Base-by-base conservation (phyloP, 2,113 vertebrate genomes). In the Sterrhoptilus dennistouni region DNA sequence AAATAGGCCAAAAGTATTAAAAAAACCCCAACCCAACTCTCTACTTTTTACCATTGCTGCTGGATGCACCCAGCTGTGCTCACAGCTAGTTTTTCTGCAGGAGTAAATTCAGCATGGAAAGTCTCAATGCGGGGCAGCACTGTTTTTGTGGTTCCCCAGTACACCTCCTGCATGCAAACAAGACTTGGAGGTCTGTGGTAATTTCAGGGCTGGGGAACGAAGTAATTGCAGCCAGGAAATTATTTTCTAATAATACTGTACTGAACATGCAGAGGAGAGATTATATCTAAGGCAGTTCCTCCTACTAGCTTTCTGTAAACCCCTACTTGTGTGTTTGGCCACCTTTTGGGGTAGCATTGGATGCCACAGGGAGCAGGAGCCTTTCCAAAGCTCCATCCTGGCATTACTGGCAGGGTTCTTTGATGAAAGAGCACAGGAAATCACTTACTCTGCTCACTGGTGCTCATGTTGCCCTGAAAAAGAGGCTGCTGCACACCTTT, bases 11-110 rank as follows among this genome's bases (percentile, higher is more conserved):
- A 91, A 82, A 19, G 1, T 15, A 23, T 23, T 81, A 10, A 44
- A 52, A 56, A 47, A 24, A 1, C n/a, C n/a, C n/a, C n/a, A 0
- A 0, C 16, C 20, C 21, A 31, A 9, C 2, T 31, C 13, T 77
- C 3, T 72, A 9, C 20, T 74, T 35, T 57, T 69, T 86, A 19
- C 21, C 10, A 14, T 29, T 1, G 6, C 45, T 42, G 40, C 27
- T 5, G 1, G 23, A 23, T 11, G 4, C 12, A 44, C 19, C 16
- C 27, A 79, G 57, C 22, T 84, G 52, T 56, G 35, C 56, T 79
- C 65, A 11, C 1, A 4, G 45, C 33, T 57, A 38, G 40, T 16
- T 72, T 35, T 76, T 47, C 45, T 69, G 57, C 35, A 44, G 54
- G 54, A 60, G 22, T 60, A 5, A 52, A 80, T 19, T 56, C 69